A percentile compares a stretch with the other conserved stretches of the same genome.
Evolutionary conservation across 2,113 vertebrate species (phyloP).

Genomic region (Carollia perspicillata): DNA sequence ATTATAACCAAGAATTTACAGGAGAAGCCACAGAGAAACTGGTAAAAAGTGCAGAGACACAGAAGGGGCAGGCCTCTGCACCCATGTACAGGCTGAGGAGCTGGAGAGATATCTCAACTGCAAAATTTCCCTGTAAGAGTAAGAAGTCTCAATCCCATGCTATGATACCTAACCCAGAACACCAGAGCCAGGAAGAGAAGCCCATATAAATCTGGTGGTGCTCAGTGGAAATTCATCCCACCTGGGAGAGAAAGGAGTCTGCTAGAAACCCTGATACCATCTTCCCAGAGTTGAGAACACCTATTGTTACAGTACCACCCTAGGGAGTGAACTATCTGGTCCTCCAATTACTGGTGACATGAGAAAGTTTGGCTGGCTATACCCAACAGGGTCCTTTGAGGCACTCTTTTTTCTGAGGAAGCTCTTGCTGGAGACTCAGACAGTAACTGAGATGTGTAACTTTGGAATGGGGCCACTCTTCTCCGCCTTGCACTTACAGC

Average conservation of each 20-base stretch:
- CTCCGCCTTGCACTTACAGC: background rate
- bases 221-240: background rate
- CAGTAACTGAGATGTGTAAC: background rate
- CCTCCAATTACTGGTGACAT: background rate
- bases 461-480: background rate
- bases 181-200: background rate
- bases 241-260: background rate
- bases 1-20: background rate
- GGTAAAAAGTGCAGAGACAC: background rate
- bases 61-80: background rate
- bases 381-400: background rate
- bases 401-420: background rate
- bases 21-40: background rate
- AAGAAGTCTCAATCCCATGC: background rate
- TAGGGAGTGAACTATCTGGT: background rate
- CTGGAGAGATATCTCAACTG: background rate
- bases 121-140: background rate
- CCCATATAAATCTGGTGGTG: background rate
- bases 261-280: background rate
- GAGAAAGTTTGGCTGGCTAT: background rate
- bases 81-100: background rate
- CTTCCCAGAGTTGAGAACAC: background rate
- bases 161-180: background rate
- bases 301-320: background rate
- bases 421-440: background rate